Evolutionary conservation across 2,797 vertebrate genomes (phyloP), one percentile per base, ranked within the genome.

Genomic region (Semotilus atromaculatus): DNA sequence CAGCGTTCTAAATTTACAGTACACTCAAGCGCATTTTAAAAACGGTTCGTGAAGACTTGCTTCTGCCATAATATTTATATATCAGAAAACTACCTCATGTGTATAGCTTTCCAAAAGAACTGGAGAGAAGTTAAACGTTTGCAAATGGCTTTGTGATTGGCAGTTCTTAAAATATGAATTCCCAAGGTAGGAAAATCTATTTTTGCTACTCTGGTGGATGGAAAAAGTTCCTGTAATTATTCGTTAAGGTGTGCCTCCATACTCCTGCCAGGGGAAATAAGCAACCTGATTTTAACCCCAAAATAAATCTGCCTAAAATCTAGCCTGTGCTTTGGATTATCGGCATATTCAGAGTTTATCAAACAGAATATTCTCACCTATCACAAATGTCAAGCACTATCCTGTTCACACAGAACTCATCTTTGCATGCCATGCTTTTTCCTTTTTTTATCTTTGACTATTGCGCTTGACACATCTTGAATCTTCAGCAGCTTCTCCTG

Each of bases 141-240:
- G 40, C 38, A 66, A 79, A 48, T 43, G 10, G n/a, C 6, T 71
- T 71, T 38, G 29, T 83, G 71, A 74, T 34, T 83, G 40, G 29
- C 62, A 36, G 81, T 83, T 83, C 72, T 75, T 64, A 84, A 84
- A 78, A 84, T 79, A 84, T 79, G 19, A 71, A 71, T 71, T 76
- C 75, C n/a, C 68, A 66, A 55, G 51, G 45, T 84, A 71, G 82
- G 48, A 26, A 83, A 66, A 76, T 36, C 43, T 67, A 64, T 36
- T 66, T 64, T 48, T 48, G 77, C 29, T 48, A 4, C 40, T 79
- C 58, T 3, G 26, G 26, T 45, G 83, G 40, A 79, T 62, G 34
- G 31, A n/a, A 53, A 58, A n/a, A 11, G 51, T 43, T n/a, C 4
- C 82, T 70, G 23, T 79, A 71, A 60, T 71, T 40, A 71, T 62